Evolutionary conservation across 2,888 invertebrate species (phyloP), one percentile per base, ranked within the genome.

Genomic region (Lithophane leautieri): DNA sequence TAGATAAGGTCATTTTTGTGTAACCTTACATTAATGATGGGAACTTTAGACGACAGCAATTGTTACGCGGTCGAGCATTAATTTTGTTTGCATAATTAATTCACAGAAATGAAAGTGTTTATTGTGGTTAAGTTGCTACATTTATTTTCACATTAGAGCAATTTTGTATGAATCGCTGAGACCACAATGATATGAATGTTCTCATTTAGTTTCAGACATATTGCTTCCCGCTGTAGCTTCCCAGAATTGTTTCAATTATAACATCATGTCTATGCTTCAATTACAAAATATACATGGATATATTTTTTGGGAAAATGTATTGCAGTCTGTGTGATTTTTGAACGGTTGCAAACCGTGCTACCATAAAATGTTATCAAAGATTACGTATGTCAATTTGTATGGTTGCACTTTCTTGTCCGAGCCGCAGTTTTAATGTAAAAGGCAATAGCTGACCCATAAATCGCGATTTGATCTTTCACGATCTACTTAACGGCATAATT

Each of bases 391-490:
- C 25, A 69, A 62, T 56, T 76, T n/a, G 28, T 72, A 69, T 12
- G 61, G 42, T 78, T 81, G 67, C 79, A 91, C 92, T 93, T 91
- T 93, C 93, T 93, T 92, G 87, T 83, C 71, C 75, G 60, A 74
- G 72, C 67, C 78, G 81, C 78, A 84, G 66, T 85, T 84, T 84
- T 63, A 92, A 86, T 82, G 84, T 82, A 85, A 84, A 88, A 89
- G 76, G 79, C 82, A 80, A 92, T 94, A 88, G 87, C 87, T 94
- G 95, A 94, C 94, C 95, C 92, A 94, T 94, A 94, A 94, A 93
- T 93, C 73, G 90, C 90, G 92, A 95, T 91, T 87, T 86, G 90
- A 91, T 95, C 94, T 94, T 95, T 95, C 91, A 93, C 95, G 96
- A 93, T 95, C 96, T 95, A 95, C 92, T 96, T 94, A 91, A 82